Evolutionary conservation across 2,113 vertebrate species (phyloP).

Genomic region (Vulpes ferrilata): DNA sequence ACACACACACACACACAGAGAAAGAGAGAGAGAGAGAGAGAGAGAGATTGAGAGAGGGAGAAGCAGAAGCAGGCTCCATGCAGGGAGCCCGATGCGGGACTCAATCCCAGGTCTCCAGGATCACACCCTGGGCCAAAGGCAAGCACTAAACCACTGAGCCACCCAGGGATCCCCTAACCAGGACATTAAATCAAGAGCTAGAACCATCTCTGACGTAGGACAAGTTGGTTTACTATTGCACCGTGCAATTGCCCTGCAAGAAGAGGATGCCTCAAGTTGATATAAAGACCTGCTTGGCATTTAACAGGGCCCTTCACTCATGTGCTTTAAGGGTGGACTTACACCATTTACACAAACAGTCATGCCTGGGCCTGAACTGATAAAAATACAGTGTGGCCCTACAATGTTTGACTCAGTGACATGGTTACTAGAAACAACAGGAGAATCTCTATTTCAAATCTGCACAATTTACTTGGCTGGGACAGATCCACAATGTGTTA

Average conservation of each 20-base stretch:
- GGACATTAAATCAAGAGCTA: neutral
- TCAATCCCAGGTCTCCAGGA: too few species aligned
- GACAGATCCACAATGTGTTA: neutral
- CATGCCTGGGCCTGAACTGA: neutral
- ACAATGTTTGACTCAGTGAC: neutral
- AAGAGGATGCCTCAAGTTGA: neutral
- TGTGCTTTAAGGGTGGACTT: neutral
- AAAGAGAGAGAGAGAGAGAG: too few species aligned
- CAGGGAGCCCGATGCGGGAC: too few species aligned
- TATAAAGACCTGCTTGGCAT: neutral
- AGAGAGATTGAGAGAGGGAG: too few species aligned
- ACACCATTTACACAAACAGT: neutral
- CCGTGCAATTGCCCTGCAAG: neutral
- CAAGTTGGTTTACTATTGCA: neutral
- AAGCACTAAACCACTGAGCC: too few species aligned
- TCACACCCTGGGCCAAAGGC: too few species aligned
- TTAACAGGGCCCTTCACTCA: neutral
- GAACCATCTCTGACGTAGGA: neutral
- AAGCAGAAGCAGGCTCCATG: too few species aligned
- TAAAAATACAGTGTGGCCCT: neutral
- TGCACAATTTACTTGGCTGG: neutral
- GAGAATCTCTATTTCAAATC: conserved; percentile 16
- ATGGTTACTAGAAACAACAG: neutral
- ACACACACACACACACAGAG: too few species aligned
- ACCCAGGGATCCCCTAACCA: neutral